Conservation (phyloP, 2,797 vertebrate species). For the Podarcis siculus region DNA sequence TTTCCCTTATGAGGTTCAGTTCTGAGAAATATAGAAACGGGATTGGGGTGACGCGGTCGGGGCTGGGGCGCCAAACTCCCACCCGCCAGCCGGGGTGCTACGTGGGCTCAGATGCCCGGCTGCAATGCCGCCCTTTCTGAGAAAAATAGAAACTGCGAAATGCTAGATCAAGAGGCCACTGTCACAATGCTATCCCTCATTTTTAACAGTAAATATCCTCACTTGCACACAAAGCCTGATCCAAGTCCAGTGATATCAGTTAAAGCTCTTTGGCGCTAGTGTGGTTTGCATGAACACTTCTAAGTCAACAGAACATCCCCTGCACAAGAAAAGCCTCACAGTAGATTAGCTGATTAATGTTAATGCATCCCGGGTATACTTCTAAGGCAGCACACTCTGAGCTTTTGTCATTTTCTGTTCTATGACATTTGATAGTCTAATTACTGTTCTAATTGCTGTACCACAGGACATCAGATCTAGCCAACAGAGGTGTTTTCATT, state of each 20-base stretch:
- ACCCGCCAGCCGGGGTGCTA: no score
- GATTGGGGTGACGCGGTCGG: no score
- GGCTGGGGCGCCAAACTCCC: no score
- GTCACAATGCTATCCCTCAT: not conserved
- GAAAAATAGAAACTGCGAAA: not conserved
- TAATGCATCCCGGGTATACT: not conserved
- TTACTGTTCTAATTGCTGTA: conserved; percentile 31
- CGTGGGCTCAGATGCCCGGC: no score
- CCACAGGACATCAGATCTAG: not conserved
- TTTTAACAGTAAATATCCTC: not conserved
- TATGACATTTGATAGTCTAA: conserved; percentile 28
- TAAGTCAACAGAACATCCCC: not conserved
- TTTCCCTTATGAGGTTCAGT: not conserved
- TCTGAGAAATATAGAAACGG: not conserved
- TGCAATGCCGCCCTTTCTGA: no score
- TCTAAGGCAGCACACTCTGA: not conserved
- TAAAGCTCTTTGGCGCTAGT: not conserved
- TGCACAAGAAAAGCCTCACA: not conserved
- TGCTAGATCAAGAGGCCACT: not conserved
- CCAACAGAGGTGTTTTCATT: not conserved
- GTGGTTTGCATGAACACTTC: not conserved
- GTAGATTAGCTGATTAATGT: not conserved
- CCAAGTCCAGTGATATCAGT: not conserved
- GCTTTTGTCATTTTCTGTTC: conserved; percentile 23
- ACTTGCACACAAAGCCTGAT: not conserved